Evolutionary conservation across 2,797 vertebrate genomes (phyloP).

Genomic region (Ctenopoma multispine): DNA sequence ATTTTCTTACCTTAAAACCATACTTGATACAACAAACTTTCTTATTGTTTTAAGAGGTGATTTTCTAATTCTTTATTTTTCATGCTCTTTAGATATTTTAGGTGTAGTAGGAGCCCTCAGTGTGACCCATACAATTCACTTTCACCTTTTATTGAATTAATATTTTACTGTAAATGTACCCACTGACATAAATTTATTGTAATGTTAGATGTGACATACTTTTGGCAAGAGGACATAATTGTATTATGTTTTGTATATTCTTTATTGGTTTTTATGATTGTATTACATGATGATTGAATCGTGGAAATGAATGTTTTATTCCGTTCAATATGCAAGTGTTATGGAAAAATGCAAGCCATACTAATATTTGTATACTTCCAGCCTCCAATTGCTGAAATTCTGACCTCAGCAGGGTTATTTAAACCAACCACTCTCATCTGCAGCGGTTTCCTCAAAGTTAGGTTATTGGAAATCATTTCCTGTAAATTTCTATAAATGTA

Average conservation of each 20-base stretch:
- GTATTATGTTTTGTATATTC: constrained; percentile 4
- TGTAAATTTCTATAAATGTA: neutral
- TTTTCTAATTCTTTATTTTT: constrained; percentile 10
- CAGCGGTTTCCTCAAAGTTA: neutral
- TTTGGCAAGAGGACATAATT: constrained; percentile 7
- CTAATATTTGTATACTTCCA: constrained; percentile 40
- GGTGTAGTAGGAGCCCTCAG: constrained; percentile 14
- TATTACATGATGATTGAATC: constrained; percentile 24
- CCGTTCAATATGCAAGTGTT: constrained; percentile 56
- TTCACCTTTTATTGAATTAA: constrained; percentile 25
- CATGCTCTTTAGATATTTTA: constrained; percentile 10
- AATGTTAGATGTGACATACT: constrained; percentile 15
- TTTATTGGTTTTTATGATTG: constrained; percentile 36
- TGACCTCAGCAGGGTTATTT: constrained; percentile 18
- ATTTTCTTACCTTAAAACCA: neutral
- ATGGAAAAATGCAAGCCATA: constrained; percentile 53
- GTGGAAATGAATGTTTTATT: constrained; percentile 42
- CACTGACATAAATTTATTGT: constrained; percentile 34
- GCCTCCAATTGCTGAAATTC: constrained; percentile 36
- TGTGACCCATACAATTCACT: constrained; percentile 9
- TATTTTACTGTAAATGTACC: constrained; percentile 22
- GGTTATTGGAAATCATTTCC: neutral
- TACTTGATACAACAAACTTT: constrained; percentile 3
- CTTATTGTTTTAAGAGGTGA: neutral
- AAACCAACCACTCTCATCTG: neutral